Conservation (phyloP, 1,140 invertebrate species). For the Phenacoccus solenopsis region DNA sequence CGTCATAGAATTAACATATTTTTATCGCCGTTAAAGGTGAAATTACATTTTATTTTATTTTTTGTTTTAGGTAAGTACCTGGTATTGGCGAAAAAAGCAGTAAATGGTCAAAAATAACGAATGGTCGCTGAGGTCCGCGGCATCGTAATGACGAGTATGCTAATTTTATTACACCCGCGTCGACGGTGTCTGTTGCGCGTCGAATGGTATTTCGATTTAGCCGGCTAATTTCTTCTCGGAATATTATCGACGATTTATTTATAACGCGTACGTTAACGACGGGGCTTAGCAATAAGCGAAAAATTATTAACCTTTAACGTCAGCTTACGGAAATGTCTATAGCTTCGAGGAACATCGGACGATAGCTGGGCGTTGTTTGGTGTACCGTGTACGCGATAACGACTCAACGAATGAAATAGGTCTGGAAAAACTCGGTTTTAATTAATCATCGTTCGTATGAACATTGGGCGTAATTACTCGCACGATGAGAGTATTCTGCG, state of each 20-base stretch:
- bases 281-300: not conserved
- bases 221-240: not conserved
- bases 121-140: too few species aligned
- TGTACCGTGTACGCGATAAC: not conserved
- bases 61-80: too few species aligned
- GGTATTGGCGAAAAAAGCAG: too few species aligned
- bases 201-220: not conserved
- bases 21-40: too few species aligned
- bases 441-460: not conserved
- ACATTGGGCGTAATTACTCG: not conserved
- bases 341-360: not conserved
- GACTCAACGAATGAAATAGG: not conserved
- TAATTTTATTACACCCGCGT: slow-evolving; percentile 4
- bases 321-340: not conserved
- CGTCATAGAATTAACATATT: too few species aligned
- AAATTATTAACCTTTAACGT: not conserved
- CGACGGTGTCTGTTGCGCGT: too few species aligned
- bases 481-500: not conserved
- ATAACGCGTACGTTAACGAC: not conserved
- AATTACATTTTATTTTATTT: too few species aligned
- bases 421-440: not conserved
- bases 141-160: not conserved
- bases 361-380: too few species aligned
- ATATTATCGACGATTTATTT: slow-evolving; percentile 3
- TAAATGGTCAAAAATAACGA: too few species aligned